Base-by-base conservation (phyloP, 2,113 vertebrate species). In the Grallaria varia region DNA sequence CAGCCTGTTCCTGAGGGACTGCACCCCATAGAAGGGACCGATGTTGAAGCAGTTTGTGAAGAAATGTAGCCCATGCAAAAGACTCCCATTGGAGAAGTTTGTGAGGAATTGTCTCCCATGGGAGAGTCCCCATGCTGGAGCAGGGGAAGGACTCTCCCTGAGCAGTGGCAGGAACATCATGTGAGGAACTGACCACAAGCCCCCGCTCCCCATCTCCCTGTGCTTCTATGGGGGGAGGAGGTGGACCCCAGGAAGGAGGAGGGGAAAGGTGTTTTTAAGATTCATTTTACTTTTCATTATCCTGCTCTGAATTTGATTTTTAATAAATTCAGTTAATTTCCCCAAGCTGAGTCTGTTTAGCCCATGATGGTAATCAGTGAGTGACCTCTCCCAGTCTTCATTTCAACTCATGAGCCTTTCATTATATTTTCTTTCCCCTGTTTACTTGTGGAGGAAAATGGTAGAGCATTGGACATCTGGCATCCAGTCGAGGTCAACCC, bases 221-320 rank as follows among this genome's bases (percentile, higher is more conserved):
- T 50, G 37, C 37, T 0, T 0, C 35, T 74, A 22, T 30, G 9
- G 21, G 16, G 8, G 6, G 21, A n/a, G 27, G 37, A 37, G 12
- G 25, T 19, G 44, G 44, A 59, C 19, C 15, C 50, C 28, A 40
- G 33, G 12, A 30, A 10, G 8, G 21, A 50, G 31, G 10, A 20
- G 8, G 39, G 27, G 19, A 22, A 67, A 67, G 15, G 5, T 45
- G 5, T n/a, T 74, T n/a, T 39, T 14, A 67, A 60, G 39, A 45
- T 45, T 33, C 52, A 15, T 39, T 67, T 67, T 60, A 30, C 33
- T 39, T 68, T 23, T n/a, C 12, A 30, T 53, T 67, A 14, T 67
- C 10, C 13, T 45, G 19, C 14, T 14, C 30, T 64, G 35, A 30
- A 52, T 74, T 52, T 67, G 28, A 25, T 82, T 82, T 13, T 12